phyloP scores from a whole-genome alignment of 2,113 vertebrate genomes.

The Macquaria australasica region DNA sequence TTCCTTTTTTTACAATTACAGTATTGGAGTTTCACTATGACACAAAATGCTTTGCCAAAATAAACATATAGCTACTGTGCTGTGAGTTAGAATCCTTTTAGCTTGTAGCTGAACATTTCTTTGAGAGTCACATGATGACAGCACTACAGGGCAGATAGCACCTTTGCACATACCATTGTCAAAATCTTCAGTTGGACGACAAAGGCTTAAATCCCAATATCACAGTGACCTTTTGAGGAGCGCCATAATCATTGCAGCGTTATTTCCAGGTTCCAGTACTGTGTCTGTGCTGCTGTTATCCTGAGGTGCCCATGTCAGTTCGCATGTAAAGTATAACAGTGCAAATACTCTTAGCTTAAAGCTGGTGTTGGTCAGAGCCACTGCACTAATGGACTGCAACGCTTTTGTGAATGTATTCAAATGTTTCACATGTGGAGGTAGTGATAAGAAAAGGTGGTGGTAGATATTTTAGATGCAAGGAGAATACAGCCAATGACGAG shows the following conservation, averaged over 20 bases:
- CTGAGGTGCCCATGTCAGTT: conserved; percentile 33
- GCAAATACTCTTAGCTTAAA: conserved; percentile 50
- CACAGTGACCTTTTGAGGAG: conserved; percentile 72
- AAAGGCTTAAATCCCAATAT: conserved; percentile 53
- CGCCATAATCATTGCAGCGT: conserved; percentile 16
- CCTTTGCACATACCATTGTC: conserved; percentile 50
- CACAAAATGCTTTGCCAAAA: background rate
- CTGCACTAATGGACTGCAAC: background rate
- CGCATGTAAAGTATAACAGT: conserved; percentile 61
- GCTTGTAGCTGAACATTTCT: background rate
- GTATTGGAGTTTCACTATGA: background rate
- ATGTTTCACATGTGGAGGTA: conserved; percentile 36
- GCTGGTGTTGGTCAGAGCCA: conserved; percentile 60
- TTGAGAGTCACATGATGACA: conserved; percentile 7
- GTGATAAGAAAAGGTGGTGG: background rate
- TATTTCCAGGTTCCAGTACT: conserved; percentile 10
- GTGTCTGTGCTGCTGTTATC: conserved; percentile 1
- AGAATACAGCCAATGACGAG: conserved; percentile 1
- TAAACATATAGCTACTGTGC: background rate
- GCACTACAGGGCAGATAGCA: conserved; percentile 49
- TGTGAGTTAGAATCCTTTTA: background rate
- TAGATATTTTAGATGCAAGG: conserved; percentile 24
- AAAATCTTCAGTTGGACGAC: conserved; percentile 43
- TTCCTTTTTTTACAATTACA: background rate
- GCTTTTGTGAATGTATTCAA: conserved; percentile 49